These are phyloP conservation scores for Brachymystax lenok DNA, from an alignment of 2,797 vertebrate species.

Conservation along the genomic window DNA sequence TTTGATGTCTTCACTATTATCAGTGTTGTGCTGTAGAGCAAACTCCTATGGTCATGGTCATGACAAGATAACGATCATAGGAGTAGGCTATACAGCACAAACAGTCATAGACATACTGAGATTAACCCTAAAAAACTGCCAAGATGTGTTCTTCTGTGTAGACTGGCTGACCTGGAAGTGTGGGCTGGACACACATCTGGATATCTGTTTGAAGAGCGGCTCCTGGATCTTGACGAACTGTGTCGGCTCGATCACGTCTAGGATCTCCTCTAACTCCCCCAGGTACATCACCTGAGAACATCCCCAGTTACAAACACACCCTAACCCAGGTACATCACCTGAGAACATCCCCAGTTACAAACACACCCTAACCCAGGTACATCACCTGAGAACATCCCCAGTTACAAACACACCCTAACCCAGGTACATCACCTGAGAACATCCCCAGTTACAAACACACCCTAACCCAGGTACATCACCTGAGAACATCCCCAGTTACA, in stretches of 20 bases:
- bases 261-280: constrained; percentile 96
- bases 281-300: constrained; percentile 92
- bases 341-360: neutral
- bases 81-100: no score
- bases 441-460: neutral
- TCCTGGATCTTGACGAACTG: constrained; percentile 99
- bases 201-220: constrained; percentile 98
- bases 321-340: no score
- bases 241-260: constrained; percentile 97
- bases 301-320: neutral
- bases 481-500: neutral
- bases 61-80: no score
- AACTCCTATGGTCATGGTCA: no score
- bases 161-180: constrained; percentile 91
- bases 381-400: neutral
- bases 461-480: no score
- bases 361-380: neutral
- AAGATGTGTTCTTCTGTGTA: neutral
- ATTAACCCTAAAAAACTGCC: neutral
- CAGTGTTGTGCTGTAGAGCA: no score
- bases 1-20: no score
- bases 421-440: constrained; percentile 92
- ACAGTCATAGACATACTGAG: neutral
- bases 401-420: constrained; percentile 55
- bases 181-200: constrained; percentile 97